Evolutionary conservation across 2,113 vertebrate species (phyloP).

Genomic region (Pungitius pungitius): DNA sequence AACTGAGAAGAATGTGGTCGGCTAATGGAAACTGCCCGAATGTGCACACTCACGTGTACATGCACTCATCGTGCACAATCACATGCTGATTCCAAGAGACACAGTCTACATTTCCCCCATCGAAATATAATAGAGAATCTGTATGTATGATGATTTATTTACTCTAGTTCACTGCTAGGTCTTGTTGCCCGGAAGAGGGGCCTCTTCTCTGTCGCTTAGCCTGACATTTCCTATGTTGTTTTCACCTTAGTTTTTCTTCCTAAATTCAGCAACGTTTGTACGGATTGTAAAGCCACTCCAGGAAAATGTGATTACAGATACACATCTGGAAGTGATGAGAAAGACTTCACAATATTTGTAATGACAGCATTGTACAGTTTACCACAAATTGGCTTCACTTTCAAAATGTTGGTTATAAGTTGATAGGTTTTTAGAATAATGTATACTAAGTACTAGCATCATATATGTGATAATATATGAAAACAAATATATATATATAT

Average conservation of each 20-base stretch:
- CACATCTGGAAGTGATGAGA: neutral
- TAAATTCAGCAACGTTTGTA: neutral
- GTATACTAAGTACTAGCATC: neutral
- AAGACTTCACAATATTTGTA: too few species aligned
- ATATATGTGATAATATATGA: neutral
- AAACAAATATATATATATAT: too few species aligned
- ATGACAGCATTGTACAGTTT: too few species aligned
- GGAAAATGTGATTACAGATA: slow-evolving; percentile 33
- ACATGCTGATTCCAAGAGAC: neutral
- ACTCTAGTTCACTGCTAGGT: neutral
- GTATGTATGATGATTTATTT: neutral
- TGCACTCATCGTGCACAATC: neutral
- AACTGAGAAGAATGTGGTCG: slow-evolving; percentile 16
- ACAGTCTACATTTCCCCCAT: neutral
- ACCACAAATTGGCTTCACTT: neutral
- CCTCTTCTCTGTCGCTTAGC: neutral
- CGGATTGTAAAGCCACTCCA: neutral
- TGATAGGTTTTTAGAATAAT: neutral
- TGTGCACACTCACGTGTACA: neutral
- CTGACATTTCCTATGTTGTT: neutral
- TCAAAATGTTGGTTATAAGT: neutral
- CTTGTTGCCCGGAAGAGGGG: neutral
- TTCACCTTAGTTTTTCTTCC: neutral
- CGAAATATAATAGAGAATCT: neutral
- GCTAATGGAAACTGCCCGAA: neutral